Conservation (phyloP, 2,113 vertebrate species). For the Microcebus griseorufus region DNA sequence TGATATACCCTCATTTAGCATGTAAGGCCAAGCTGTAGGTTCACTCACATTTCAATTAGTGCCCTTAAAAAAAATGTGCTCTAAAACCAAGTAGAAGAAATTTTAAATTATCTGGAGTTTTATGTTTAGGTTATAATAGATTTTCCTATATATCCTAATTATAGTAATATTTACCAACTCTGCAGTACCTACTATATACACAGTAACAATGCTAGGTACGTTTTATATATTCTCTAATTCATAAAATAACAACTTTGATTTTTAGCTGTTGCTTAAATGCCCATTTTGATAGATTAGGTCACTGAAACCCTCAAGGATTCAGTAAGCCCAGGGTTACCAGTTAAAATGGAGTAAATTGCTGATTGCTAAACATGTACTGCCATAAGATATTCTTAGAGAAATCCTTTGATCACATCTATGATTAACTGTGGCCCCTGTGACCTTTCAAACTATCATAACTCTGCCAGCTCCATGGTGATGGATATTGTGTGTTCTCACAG, state of each 20-base stretch:
- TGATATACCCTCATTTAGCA: not conserved
- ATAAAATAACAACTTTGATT: not conserved
- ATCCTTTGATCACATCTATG: slow-evolving; percentile 8
- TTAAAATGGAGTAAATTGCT: slow-evolving; percentile 37
- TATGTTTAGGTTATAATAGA: not conserved
- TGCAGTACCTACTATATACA: not conserved
- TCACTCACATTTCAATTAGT: not conserved
- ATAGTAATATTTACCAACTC: not conserved
- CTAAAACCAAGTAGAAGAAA: slow-evolving; percentile 36
- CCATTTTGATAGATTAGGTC: slow-evolving; percentile 24
- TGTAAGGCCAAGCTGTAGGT: not conserved
- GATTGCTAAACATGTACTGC: not conserved
- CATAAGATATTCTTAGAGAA: not conserved
- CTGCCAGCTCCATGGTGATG: slow-evolving; percentile 15
- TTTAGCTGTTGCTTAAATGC: slow-evolving; percentile 45
- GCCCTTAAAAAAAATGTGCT: not conserved
- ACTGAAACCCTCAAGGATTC: not conserved
- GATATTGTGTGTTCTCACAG: slow-evolving; percentile 82
- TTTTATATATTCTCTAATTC: slow-evolving; percentile 27
- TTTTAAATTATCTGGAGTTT: slow-evolving; percentile 43
- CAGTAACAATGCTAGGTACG: not conserved
- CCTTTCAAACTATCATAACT: slow-evolving; percentile 30
- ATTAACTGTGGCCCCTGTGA: slow-evolving; percentile 29
- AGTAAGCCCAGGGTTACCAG: not conserved
- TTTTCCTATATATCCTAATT: slow-evolving; percentile 43